Evolutionary conservation across 2,797 vertebrate species (phyloP), one percentile per base, ranked within the genome.

Genomic region (Petrocephalus schoutedeni): DNA sequence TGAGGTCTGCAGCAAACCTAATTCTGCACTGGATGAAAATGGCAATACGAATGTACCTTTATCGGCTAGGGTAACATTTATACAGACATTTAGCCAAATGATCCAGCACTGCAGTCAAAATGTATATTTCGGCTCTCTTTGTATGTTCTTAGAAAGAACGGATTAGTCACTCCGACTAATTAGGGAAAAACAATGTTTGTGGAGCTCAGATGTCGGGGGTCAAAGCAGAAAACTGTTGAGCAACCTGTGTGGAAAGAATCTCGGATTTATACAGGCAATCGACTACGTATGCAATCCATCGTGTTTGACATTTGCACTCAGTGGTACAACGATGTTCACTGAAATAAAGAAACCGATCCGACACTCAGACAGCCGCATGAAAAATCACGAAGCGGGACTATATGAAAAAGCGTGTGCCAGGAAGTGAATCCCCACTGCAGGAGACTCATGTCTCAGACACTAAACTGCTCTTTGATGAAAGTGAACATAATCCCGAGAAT

Each of bases 401-500:
- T 58, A 56, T 4, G 28, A 28, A 57, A 58, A 54, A 19, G 7
- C 7, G 16, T 2, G 16, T 7, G 53, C 54, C 32, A 59, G 14
- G 58, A 36, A 4, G 51, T 16, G 21, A 58, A 86, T 86, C 56
- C 23, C 54, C 32, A 36, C 19, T 59, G 54, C 54, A 86, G 32
- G 12, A 54, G 56, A 54, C 8, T 32, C 12, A 21, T 58, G 80
- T 51, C 32, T 86, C 21, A 86, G 36, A 85, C 51, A 85, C 83
- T 85, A 86, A 86, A 59, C 84, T 57, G 28, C 59, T 57, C 56
- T 58, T 56, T 58, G 23, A 86, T 59, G 14, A 86, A 86, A 86
- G 58, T 86, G 54, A 58, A 59, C 56, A 58, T 58, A 57, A 86
- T 86, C 56, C 56, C 36, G 10, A 86, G 54, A 59, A 36, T 86